phyloP scores from a whole-genome alignment of 2,888 invertebrate genomes.

The Omphaloscelis lunosa region DNA sequence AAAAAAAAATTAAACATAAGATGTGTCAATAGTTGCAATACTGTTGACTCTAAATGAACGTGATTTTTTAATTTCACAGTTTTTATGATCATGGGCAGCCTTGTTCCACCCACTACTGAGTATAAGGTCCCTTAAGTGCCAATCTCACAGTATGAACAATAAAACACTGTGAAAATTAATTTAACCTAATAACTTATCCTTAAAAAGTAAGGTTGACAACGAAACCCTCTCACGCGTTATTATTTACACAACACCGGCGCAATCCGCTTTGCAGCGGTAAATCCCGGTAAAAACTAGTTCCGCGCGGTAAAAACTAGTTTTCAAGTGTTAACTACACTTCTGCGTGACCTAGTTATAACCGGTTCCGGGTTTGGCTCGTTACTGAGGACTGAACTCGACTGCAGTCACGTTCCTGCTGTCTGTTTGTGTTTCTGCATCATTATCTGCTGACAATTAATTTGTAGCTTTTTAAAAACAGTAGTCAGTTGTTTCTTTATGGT shows the following conservation, averaged over 20 bases:
- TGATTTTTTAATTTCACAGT: not conserved
- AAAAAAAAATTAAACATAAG: not conserved
- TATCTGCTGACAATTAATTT: constrained; percentile 70
- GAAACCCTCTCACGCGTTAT: constrained; percentile 51
- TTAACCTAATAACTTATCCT: not conserved
- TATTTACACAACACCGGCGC: constrained; percentile 45
- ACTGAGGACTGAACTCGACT: constrained; percentile 64
- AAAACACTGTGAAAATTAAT: not conserved
- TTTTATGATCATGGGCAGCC: no score
- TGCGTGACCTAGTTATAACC: constrained; percentile 72
- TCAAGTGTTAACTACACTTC: constrained; percentile 70
- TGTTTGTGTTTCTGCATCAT: constrained; percentile 69
- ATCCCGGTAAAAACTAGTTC: constrained; percentile 67
- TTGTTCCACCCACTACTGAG: no score
- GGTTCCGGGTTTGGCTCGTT: constrained; percentile 74
- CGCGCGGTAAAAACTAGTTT: constrained; percentile 59
- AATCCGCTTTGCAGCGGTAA: constrained; percentile 50
- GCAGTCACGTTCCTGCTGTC: constrained; percentile 71
- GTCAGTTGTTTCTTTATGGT: not conserved
- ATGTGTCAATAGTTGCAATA: not conserved
- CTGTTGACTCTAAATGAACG: no score
- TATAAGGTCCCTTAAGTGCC: no score
- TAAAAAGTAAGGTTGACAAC: constrained; percentile 45
- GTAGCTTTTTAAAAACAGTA: constrained; percentile 46
- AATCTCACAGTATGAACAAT: no score